Conservation (phyloP, 2,888 invertebrate genomes). For the Gymnoscelis rufifasciata region DNA sequence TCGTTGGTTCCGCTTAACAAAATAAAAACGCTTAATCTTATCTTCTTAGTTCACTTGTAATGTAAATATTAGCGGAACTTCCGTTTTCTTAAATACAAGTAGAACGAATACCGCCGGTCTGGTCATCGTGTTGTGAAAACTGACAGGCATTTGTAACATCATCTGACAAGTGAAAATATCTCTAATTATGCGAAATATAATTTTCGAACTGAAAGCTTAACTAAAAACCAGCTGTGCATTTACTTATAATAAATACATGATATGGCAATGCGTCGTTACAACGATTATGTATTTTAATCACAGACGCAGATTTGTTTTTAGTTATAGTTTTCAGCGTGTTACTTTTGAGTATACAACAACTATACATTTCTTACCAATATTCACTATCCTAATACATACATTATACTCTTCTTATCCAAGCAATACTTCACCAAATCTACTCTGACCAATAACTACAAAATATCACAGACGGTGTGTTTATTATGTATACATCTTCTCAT, state of each 20-base stretch:
- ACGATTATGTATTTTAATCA: constrained; percentile 74
- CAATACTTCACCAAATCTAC: constrained; percentile 75
- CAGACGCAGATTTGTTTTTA: constrained; percentile 66
- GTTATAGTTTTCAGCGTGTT: constrained; percentile 51
- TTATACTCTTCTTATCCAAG: constrained; percentile 67
- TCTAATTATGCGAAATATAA: constrained; percentile 46
- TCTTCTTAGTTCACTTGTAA: too few relatives aligned
- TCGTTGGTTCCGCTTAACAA: neutral
- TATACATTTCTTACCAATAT: constrained; percentile 72
- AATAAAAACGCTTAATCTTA: neutral
- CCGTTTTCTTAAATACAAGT: too few relatives aligned
- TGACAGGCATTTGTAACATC: neutral
- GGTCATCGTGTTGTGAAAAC: too few relatives aligned
- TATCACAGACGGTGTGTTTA: constrained; percentile 79
- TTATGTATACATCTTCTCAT: constrained; percentile 79
- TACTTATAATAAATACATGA: constrained; percentile 67
- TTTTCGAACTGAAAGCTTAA: constrained; percentile 44
- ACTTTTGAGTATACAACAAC: constrained; percentile 64
- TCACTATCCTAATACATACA: constrained; percentile 71
- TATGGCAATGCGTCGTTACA: constrained; percentile 72
- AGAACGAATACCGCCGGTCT: too few relatives aligned
- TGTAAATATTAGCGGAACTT: too few relatives aligned
- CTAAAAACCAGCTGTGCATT: constrained; percentile 36
- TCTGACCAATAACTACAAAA: constrained; percentile 78
- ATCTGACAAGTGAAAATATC: constrained; percentile 40